phyloP scores from a whole-genome alignment of 2,797 vertebrate genomes.

The Anguilla anguilla region DNA sequence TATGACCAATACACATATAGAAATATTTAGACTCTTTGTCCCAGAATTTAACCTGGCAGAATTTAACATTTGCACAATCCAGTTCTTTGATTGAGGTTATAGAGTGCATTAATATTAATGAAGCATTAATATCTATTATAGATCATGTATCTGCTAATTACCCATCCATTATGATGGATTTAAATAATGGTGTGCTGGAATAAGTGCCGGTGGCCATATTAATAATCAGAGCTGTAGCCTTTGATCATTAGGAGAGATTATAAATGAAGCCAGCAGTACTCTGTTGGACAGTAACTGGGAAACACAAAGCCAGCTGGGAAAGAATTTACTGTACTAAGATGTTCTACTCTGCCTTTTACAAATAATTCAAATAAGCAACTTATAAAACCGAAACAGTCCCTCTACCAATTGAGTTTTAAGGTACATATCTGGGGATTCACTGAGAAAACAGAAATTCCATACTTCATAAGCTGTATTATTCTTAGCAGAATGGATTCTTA shows the following conservation, averaged over 20 bases:
- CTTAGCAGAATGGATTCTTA: neutral
- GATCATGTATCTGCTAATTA: constrained; percentile 19
- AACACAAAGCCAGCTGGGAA: constrained; percentile 13
- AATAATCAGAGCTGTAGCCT: constrained; percentile 17
- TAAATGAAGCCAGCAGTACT: neutral
- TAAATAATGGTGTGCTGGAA: constrained; percentile 17
- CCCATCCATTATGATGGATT: constrained; percentile 18
- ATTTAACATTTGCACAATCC: neutral
- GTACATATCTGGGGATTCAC: neutral
- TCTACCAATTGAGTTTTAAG: neutral
- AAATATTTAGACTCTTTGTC: neutral
- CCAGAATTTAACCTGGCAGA: neutral
- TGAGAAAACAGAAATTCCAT: neutral
- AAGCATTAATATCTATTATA: constrained; percentile 23
- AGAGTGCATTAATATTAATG: constrained; percentile 22
- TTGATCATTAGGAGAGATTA: constrained; percentile 15
- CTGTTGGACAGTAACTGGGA: constrained; percentile 3
- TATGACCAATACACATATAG: neutral
- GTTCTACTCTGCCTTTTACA: constrained; percentile 6
- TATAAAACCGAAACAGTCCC: neutral
- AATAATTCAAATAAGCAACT: constrained; percentile 5
- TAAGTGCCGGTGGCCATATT: constrained; percentile 15
- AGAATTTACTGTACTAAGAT: neutral
- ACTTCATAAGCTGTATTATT: neutral
- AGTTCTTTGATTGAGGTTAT: neutral